These are phyloP conservation scores for Bombyx mori DNA, from an alignment of 1,140 invertebrate genomes.

Conservation along the genomic window DNA sequence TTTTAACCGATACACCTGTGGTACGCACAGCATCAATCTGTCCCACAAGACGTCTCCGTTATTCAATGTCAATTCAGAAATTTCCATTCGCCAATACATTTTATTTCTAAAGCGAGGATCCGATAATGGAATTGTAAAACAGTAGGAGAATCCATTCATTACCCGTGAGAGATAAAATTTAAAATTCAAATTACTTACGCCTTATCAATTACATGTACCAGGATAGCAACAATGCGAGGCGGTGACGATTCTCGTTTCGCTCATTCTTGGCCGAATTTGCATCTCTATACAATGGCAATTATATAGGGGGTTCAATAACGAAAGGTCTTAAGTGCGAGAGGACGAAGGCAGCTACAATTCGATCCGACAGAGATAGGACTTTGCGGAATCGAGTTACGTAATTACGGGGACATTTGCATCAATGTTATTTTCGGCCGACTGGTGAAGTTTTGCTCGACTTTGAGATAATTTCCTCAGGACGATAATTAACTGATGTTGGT, in stretches of 20 bases:
- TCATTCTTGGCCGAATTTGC: conserved; percentile 31
- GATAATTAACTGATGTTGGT: too few species aligned
- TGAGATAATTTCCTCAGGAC: too few species aligned
- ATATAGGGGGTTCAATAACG: conserved; percentile 12
- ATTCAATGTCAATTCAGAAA: too few species aligned
- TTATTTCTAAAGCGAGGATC: conserved; percentile 12
- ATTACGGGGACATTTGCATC: too few species aligned
- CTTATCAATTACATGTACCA: conserved; percentile 42
- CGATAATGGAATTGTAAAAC: conserved; percentile 18
- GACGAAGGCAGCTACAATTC: not conserved
- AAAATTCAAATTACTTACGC: conserved; percentile 33
- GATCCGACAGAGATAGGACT: too few species aligned
- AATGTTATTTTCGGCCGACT: too few species aligned
- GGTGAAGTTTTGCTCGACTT: too few species aligned
- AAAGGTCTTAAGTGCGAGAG: conserved; percentile 1
- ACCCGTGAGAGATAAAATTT: conserved; percentile 23
- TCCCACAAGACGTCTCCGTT: too few species aligned
- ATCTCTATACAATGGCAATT: conserved; percentile 41
- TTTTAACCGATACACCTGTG: too few species aligned
- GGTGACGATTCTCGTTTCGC: conserved; percentile 17
- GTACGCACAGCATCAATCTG: too few species aligned
- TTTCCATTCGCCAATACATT: too few species aligned
- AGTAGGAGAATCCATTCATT: conserved; percentile 17
- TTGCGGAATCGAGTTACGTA: too few species aligned
- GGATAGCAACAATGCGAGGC: conserved; percentile 31